Evolutionary conservation across 2,888 invertebrate genomes (phyloP).

Genomic region (Alcis repandata): DNA sequence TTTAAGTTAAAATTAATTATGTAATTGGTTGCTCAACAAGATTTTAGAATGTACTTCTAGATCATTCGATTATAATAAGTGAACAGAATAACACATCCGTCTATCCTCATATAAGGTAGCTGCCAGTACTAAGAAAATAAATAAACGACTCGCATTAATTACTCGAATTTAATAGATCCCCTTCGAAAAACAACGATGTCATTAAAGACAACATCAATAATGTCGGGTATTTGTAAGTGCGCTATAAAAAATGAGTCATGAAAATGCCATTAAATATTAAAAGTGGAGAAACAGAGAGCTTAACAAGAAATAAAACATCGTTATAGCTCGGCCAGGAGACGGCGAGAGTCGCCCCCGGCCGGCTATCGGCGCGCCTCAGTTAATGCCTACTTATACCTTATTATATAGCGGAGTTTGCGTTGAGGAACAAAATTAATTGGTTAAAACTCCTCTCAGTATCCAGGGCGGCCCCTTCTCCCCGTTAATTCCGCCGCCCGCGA

Average conservation of each 20-base stretch:
- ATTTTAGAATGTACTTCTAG: neutral
- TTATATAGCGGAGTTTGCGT: constrained; percentile 87
- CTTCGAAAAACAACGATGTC: constrained; percentile 47
- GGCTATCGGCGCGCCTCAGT: constrained; percentile 85
- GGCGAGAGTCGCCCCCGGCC: constrained; percentile 77
- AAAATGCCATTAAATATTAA: constrained; percentile 87
- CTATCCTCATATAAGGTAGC: neutral
- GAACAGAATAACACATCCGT: constrained; percentile 4
- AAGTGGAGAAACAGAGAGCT: constrained; percentile 87
- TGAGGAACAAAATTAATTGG: constrained; percentile 88
- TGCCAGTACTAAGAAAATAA: constrained; percentile 30
- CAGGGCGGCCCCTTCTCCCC: constrained; percentile 83
- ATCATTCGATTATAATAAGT: neutral
- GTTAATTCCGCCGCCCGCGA: constrained; percentile 77
- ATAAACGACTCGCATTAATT: constrained; percentile 52
- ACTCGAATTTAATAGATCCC: constrained; percentile 48
- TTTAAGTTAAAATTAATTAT: neutral
- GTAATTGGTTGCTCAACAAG: neutral
- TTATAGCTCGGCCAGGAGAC: constrained; percentile 80
- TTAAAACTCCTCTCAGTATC: constrained; percentile 88
- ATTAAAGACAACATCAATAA: constrained; percentile 77
- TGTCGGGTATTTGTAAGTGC: constrained; percentile 81
- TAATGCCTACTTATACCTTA: constrained; percentile 87
- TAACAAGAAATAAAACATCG: constrained; percentile 87
- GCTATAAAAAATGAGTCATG: constrained; percentile 85